Base-by-base conservation (phyloP, 1,140 invertebrate species). In the Eriocheir sinensis region DNA sequence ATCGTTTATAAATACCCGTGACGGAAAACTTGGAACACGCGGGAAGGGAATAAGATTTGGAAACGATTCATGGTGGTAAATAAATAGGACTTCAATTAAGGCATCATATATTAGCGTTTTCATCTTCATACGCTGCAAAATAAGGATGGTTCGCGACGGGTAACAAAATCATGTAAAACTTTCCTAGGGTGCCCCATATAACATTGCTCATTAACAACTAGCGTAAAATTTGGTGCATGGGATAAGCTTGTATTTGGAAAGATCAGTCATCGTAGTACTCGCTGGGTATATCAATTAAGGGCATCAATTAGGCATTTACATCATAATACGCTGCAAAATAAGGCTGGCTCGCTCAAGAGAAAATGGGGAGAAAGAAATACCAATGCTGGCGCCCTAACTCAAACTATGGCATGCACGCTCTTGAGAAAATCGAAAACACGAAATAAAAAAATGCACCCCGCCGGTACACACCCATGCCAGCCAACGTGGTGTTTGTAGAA, bases 401-500 rank as follows among this genome's bases (percentile, higher is more conserved):
- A 8, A 94, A 94, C 17, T 86, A 32, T 32, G 30, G 12, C 2
- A 9, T 27, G 60, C 40, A 60, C 60, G 41, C 48, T 0, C 93
- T 94, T 89, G n/a, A 48, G 80, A 94, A 94, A 48, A 94, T 79
- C 86, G 86, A 88, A 94, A 94, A 80, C 93, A 89, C 81, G 93
- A 79, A 60, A 80, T 27, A 41, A 32, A 79, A 17, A 94, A 89
- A 89, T 80, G 38, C 34, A 21, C 4, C 3, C 40, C 15, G 21
- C 27, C 32, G 0, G 9, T 12, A 30, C 30, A 17, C 17, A n/a
- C 12, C 3, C 30, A 34, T 27, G 27, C 36, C 0, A 2, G 27
- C n/a, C 36, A 1, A 6, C 30, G 17, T 30, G 38, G 79, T 8
- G 21, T 38, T 32, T 80, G 32, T 3, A 79, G 17, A 44, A 81